These are phyloP conservation scores for Dreissena polymorpha DNA, from an alignment of 1,140 invertebrate genomes.

Conservation along the genomic window DNA sequence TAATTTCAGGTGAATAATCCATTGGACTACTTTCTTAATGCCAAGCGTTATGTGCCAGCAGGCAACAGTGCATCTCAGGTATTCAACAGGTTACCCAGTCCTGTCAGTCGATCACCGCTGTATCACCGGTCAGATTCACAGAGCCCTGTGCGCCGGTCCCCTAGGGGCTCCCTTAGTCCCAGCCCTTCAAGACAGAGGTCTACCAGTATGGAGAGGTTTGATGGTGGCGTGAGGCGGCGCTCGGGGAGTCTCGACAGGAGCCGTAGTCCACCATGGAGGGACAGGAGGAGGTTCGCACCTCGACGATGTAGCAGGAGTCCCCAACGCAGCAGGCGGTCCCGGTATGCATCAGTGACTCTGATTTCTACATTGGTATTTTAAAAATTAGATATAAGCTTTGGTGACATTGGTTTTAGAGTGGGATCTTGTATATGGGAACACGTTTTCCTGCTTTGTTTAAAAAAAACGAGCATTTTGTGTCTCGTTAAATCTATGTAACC, in stretches of 20 bases:
- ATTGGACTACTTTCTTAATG: constrained; percentile 53
- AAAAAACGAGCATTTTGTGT: too few relatives aligned
- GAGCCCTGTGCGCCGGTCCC: constrained; percentile 21
- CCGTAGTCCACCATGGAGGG: constrained; percentile 32
- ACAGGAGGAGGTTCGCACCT: constrained; percentile 11
- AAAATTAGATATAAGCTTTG: not conserved
- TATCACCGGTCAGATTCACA: not conserved
- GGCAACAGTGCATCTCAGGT: constrained; percentile 11
- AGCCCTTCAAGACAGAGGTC: constrained; percentile 2
- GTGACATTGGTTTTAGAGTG: too few relatives aligned
- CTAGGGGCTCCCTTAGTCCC: constrained; percentile 12
- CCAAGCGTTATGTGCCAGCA: constrained; percentile 30
- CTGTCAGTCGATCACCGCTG: not conserved
- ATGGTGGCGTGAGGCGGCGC: constrained; percentile 2
- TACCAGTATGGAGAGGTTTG: constrained; percentile 36
- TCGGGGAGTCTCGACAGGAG: constrained; percentile 36
- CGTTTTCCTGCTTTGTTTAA: too few relatives aligned
- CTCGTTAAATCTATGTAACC: too few relatives aligned
- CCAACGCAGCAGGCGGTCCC: constrained; percentile 15
- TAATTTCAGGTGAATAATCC: constrained; percentile 36
- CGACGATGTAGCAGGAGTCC: constrained; percentile 31
- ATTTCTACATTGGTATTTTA: not conserved
- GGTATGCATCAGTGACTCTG: constrained; percentile 19
- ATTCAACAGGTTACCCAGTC: constrained; percentile 24
- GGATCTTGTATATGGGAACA: too few relatives aligned